Evolutionary conservation across 2,888 invertebrate genomes (phyloP).

Genomic region (Drosophila quinaria): DNA sequence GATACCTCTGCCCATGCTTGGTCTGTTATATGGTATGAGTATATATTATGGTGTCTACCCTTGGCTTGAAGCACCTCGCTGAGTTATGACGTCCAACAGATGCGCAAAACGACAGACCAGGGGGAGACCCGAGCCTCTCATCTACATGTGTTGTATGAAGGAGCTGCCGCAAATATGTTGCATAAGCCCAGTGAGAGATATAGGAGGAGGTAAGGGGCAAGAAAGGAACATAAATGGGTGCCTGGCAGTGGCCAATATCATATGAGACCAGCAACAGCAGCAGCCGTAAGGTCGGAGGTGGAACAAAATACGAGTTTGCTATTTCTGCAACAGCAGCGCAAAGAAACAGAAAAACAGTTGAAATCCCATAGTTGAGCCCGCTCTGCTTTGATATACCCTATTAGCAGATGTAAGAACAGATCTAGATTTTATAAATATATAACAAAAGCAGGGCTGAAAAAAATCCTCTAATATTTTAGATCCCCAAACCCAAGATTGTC

Average conservation of each 20-base stretch:
- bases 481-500: too few species aligned
- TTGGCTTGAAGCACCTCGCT: conserved; percentile 54
- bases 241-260: conserved; percentile 41
- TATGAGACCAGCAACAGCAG: conserved; percentile 29
- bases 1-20: background rate
- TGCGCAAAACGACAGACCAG: conserved; percentile 63
- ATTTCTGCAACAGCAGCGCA: conserved; percentile 37
- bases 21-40: background rate
- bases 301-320: conserved; percentile 44
- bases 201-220: background rate
- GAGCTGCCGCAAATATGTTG: conserved; percentile 53
- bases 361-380: too few species aligned
- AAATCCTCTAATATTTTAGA: too few species aligned
- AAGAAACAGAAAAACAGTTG: conserved; percentile 3
- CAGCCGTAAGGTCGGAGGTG: conserved; percentile 24
- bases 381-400: background rate
- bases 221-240: background rate
- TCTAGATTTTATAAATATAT: background rate
- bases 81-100: conserved; percentile 79
- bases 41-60: conserved; percentile 15
- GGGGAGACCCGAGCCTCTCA: conserved; percentile 22
- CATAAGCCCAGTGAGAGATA: conserved; percentile 46
- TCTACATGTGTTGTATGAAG: conserved; percentile 25
- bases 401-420: background rate
- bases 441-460: background rate